A percentile compares a stretch with the other conserved stretches of the same genome.
Conservation (phyloP, 2,888 invertebrate genomes). For the Xylocampa areola region DNA sequence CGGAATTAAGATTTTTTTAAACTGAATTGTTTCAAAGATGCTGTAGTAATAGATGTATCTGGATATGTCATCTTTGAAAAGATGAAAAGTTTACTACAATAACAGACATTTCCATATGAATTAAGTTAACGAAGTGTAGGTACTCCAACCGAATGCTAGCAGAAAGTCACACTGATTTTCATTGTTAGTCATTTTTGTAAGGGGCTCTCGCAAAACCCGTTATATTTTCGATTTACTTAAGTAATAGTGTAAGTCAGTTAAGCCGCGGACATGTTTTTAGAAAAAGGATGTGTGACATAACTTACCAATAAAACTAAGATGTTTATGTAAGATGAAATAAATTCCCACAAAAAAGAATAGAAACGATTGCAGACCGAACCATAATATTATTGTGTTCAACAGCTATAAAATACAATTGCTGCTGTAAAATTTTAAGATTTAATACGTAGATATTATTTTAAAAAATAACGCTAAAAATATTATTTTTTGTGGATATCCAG, state of each 20-base stretch:
- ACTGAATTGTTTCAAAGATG: constrained; percentile 13
- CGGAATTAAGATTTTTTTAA: too few relatives aligned
- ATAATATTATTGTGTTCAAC: too few relatives aligned
- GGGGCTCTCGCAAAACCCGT: constrained; percentile 12
- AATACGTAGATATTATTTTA: too few relatives aligned
- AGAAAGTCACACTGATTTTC: constrained; percentile 11
- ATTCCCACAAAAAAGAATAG: background rate
- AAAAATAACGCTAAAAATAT: too few relatives aligned
- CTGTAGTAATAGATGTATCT: background rate
- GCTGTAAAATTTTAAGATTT: too few relatives aligned
- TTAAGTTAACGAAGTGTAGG: constrained; percentile 15
- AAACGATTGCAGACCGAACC: background rate
- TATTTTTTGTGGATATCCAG: background rate
- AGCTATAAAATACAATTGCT: too few relatives aligned
- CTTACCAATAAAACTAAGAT: too few relatives aligned
- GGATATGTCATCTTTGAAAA: constrained; percentile 6
- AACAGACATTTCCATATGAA: constrained; percentile 51
- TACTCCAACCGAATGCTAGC: constrained; percentile 20
- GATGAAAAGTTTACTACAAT: constrained; percentile 41
- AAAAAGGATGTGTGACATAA: too few relatives aligned
- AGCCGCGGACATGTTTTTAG: background rate
- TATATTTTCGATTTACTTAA: constrained; percentile 9
- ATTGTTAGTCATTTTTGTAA: constrained; percentile 20
- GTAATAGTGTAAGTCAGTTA: too few relatives aligned
- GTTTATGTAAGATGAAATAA: too few relatives aligned